A percentile compares a stretch with the other conserved stretches of the same genome.
phyloP scores from a whole-genome alignment of 2,888 invertebrate species.

The Oxystoma pomonae region DNA sequence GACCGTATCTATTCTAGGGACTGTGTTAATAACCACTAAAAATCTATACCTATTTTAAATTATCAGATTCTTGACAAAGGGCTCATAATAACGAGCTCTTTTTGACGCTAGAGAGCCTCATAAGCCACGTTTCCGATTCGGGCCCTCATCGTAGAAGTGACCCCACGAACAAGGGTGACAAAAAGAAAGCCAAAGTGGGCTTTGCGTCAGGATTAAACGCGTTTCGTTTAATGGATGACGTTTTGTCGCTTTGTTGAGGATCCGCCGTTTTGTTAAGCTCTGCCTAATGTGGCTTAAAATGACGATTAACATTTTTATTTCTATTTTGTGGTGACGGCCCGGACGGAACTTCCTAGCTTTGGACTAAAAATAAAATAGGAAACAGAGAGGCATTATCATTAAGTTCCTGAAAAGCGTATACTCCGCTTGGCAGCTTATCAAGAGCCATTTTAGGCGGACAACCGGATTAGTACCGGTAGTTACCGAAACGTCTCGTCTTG shows the following conservation, averaged over 20 bases:
- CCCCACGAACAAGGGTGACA: neutral
- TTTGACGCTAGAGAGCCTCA: neutral
- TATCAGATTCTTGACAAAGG: no score
- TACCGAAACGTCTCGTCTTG: no score
- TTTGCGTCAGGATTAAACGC: conserved; percentile 19
- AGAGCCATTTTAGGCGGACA: no score
- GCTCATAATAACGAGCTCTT: neutral
- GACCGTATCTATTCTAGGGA: no score
- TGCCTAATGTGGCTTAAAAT: conserved; percentile 15
- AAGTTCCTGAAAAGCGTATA: no score
- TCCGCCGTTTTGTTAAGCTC: conserved; percentile 14
- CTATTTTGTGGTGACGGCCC: neutral
- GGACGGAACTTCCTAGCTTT: neutral
- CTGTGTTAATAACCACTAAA: no score
- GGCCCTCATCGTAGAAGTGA: neutral
- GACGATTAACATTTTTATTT: neutral
- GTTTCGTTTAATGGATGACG: conserved; percentile 16
- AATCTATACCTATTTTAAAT: no score
- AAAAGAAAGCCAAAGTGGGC: conserved; percentile 17
- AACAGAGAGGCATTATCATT: no score
- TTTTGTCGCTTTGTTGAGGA: conserved; percentile 15
- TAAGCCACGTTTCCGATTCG: neutral
- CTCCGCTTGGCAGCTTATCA: no score
- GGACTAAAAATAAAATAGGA: neutral
- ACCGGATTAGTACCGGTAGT: no score